These are phyloP conservation scores for Gadus macrocephalus DNA, from an alignment of 2,113 vertebrate species.

Conservation along the genomic window DNA sequence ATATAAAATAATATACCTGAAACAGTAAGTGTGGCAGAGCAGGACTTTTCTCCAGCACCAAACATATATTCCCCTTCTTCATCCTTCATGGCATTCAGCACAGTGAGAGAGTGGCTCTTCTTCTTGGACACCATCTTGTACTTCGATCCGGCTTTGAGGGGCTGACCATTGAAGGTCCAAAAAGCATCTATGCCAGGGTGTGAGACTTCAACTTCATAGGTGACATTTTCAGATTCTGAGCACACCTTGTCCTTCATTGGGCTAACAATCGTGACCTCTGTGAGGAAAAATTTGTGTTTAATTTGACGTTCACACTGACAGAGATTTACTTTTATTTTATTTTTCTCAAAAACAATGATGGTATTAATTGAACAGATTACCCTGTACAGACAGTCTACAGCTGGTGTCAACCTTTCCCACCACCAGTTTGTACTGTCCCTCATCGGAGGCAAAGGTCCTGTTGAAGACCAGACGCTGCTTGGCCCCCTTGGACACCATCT, in stretches of 20 bases:
- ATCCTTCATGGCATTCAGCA: slow-evolving; percentile 93
- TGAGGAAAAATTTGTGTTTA: background rate
- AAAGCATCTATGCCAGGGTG: slow-evolving; percentile 88
- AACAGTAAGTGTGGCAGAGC: slow-evolving; percentile 84
- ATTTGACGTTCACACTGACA: background rate
- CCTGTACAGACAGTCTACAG: slow-evolving; percentile 83
- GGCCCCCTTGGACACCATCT: slow-evolving; percentile 87
- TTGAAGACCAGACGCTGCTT: slow-evolving; percentile 91
- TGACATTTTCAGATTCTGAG: slow-evolving; percentile 93
- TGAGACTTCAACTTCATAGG: slow-evolving; percentile 88
- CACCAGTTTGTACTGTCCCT: slow-evolving; percentile 83
- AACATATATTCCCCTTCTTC: slow-evolving; percentile 94
- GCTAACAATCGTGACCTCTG: slow-evolving; percentile 75
- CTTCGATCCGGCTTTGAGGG: slow-evolving; percentile 81
- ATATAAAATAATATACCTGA: slow-evolving; percentile 76
- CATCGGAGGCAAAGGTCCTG: slow-evolving; percentile 85
- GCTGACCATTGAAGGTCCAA: slow-evolving; percentile 88
- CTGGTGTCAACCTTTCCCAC: slow-evolving; percentile 87
- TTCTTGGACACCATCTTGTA: slow-evolving; percentile 87
- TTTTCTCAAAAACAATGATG: background rate
- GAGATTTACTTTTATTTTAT: background rate
- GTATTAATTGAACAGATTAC: slow-evolving; percentile 62
- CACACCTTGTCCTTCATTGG: slow-evolving; percentile 84
- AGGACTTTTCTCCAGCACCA: slow-evolving; percentile 89
- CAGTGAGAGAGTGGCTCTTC: slow-evolving; percentile 82